Base-by-base conservation (phyloP, 2,888 invertebrate species). In the Lasioglossum morio region DNA sequence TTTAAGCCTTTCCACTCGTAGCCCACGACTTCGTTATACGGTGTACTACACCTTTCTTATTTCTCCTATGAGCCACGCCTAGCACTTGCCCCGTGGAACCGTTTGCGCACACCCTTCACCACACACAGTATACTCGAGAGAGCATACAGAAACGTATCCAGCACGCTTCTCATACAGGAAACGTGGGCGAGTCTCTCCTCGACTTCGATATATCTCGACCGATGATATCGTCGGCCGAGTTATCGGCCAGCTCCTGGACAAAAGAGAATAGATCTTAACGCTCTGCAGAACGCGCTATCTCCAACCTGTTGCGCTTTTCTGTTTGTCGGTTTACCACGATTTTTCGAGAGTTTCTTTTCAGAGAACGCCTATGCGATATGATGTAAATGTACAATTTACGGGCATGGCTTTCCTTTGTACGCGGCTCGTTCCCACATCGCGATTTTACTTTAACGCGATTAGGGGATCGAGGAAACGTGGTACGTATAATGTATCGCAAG, bases 1-100 rank as follows among this genome's bases (percentile, higher is more conserved):
- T 84, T 84, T 91, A 90, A 89, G 88, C 92, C 92, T 92, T 92
- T 92, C 90, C 91, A 89, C 66, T 76, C 77, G 90, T 86, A 78
- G 86, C 76, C 91, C 90, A 82, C 89, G 87, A 87, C 79, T 60
- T 60, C 60, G 60, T 27, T 88, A 88, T 86, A 88, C 90, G 80
- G 72, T 84, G 60, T 60, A 27, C 60, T 60, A 27, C 60, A 93
- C 94, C 94, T 95, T 94, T 94, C 94, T 93, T 94, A 93, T 94
- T 93, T 93, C 94, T 92, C 92, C 90, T 92, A 84, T 81, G 91
- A 87, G 93, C 94, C 94, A 94, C 94, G 95, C 94, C 95, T 94
- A 93, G 90, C 86, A 84, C 87, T 91, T 89, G 92, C 92, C 88
- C 37, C 92, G 89, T 89, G 81, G 76, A 87, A 88, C 88, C 73